phyloP scores from a whole-genome alignment of 1,140 invertebrate species.

The Hestina assimilis region DNA sequence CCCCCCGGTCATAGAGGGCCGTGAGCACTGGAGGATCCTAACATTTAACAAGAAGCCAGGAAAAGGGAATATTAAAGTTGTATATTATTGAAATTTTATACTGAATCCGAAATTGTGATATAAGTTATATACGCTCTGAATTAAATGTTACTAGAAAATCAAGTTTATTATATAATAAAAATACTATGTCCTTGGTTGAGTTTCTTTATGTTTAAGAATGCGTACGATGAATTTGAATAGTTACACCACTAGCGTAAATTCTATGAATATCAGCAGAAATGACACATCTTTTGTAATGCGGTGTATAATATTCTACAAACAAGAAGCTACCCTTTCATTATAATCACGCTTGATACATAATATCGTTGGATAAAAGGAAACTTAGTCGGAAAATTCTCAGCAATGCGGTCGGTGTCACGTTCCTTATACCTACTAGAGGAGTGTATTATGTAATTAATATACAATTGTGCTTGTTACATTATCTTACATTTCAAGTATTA shows the following conservation, averaged over 20 bases:
- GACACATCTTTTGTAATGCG: neutral
- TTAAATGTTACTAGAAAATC: too few relatives aligned
- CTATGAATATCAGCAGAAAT: neutral
- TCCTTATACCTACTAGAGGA: too few relatives aligned
- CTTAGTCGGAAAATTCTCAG: constrained; percentile 1
- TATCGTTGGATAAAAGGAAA: neutral
- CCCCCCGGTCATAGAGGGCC: too few relatives aligned
- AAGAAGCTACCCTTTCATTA: neutral
- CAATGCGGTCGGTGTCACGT: neutral
- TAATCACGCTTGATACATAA: neutral
- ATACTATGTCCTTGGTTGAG: too few relatives aligned
- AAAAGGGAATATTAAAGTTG: too few relatives aligned
- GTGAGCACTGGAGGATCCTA: too few relatives aligned
- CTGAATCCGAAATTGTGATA: neutral
- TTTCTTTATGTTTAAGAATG: too few relatives aligned
- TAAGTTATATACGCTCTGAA: neutral
- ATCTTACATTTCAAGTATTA: neutral
- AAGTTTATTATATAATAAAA: too few relatives aligned
- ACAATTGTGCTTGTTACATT: neutral
- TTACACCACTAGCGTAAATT: neutral
- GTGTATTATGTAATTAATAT: constrained; percentile 13
- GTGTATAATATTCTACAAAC: neutral
- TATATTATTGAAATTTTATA: neutral
- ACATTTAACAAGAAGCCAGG: too few relatives aligned
- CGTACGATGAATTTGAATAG: too few relatives aligned